Evolutionary conservation across 2,113 vertebrate genomes (phyloP).

Genomic region (Chaetodon trifascialis): DNA sequence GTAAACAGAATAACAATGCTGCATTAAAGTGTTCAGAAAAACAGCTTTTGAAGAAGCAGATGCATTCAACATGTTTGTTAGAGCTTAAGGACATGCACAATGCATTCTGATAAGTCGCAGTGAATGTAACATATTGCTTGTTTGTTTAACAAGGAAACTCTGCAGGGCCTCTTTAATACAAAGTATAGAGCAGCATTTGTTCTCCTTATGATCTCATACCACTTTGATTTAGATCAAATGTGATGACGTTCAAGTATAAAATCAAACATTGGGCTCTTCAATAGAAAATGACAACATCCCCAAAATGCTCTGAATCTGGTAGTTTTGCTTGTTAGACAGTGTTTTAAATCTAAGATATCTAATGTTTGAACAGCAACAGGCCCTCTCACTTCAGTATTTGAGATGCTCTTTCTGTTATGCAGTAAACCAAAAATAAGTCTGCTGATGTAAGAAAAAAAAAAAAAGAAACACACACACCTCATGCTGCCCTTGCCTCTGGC

Average conservation of each 20-base stretch:
- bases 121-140: background rate
- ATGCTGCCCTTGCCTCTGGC: slow-evolving; percentile 29
- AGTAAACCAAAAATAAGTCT: slow-evolving; percentile 28
- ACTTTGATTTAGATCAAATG: background rate
- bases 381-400: background rate
- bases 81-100: background rate
- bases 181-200: background rate
- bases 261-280: background rate
- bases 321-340: background rate
- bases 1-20: background rate
- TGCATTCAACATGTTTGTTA: background rate
- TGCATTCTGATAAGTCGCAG: background rate
- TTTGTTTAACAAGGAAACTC: background rate
- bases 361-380: background rate
- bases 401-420: background rate
- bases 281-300: background rate
- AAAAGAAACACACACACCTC: background rate
- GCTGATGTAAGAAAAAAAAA: slow-evolving; percentile 16
- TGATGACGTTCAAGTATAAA: background rate
- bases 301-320: background rate
- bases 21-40: too few relatives aligned
- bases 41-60: too few relatives aligned
- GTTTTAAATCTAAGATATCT: background rate
- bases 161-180: background rate
- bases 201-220: background rate